phyloP scores from a whole-genome alignment of 2,797 vertebrate genomes.

The Enteromius paludinosus region DNA sequence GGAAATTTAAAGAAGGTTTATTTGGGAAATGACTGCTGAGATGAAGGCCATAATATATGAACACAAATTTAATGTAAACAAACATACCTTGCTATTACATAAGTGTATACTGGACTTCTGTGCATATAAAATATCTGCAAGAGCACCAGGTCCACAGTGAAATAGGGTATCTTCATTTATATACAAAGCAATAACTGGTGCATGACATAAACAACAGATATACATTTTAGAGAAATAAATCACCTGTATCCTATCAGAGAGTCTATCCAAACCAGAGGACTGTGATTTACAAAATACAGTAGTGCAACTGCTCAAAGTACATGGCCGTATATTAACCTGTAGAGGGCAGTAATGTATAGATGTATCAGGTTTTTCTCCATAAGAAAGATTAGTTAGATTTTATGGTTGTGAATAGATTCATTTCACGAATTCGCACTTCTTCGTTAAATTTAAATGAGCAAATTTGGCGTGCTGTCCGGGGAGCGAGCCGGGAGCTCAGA shows the following conservation, averaged over 20 bases:
- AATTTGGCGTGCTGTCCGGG: no score
- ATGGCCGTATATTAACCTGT: not conserved
- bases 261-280: not conserved
- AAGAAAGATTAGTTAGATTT: not conserved
- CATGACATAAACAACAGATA: not conserved
- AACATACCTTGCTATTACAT: not conserved
- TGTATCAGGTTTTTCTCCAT: not conserved
- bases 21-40: not conserved
- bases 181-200: not conserved
- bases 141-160: not conserved
- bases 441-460: no score
- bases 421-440: no score
- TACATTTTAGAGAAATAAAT: not conserved
- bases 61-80: not conserved
- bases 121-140: not conserved
- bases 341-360: constrained; percentile 21
- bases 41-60: not conserved
- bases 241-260: not conserved
- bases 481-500: no score
- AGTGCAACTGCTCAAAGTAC: not conserved
- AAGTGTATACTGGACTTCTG: not conserved
- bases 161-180: not conserved
- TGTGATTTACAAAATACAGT: not conserved
- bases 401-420: not conserved
- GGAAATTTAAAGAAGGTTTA: not conserved